Base-by-base conservation (phyloP, 2,113 vertebrate genomes). In the Cairina moschata region DNA sequence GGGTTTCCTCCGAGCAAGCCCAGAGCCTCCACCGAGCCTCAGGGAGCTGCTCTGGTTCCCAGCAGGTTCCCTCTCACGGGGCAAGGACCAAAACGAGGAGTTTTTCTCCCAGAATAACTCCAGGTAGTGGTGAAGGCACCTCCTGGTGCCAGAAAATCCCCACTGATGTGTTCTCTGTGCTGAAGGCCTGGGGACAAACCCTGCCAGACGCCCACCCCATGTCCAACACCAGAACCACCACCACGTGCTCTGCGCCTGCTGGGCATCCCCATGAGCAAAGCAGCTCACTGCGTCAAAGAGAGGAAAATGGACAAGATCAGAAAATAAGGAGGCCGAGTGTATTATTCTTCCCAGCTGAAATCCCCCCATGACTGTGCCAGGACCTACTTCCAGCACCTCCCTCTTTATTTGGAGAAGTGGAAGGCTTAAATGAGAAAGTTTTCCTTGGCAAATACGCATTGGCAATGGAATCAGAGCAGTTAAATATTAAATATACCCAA, bases 401-500 rank as follows among this genome's bases (percentile, higher is more conserved):
- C 77, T 81, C 91, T 88, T 65, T 96, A 82, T 98, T 96, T 97
- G 94, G 88, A 90, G 94, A 97, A 97, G 89, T 94, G 60, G 86
- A 96, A 94, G 84, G 73, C 97, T 98, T 95, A 96, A 97, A 97
- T 25, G 95, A 92, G 91, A 97, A 97, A 96, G 93, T 97, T 98
- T 98, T 97, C 89, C 91, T 97, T 98, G 97, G 97, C 96, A 97
- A 96, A 69, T 65, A 63, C 3, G 59, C 34, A 62, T 40, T 96
- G 97, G 97, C 97, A 97, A 79, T 13, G 9, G 72, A 88, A 54
- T 4, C 11, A 40, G 67, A 69, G 44, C 83, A 54, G 92, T 95
- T 96, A 97, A 94, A 96, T 84, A 73, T 95, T 96, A 97, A 95
- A 96, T 84, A 73, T 36, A 83, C 63, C 52, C 96, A 92, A 93